These are phyloP conservation scores for Lasioglossum figueresi DNA, from an alignment of 2,888 invertebrate species.

Conservation along the genomic window DNA sequence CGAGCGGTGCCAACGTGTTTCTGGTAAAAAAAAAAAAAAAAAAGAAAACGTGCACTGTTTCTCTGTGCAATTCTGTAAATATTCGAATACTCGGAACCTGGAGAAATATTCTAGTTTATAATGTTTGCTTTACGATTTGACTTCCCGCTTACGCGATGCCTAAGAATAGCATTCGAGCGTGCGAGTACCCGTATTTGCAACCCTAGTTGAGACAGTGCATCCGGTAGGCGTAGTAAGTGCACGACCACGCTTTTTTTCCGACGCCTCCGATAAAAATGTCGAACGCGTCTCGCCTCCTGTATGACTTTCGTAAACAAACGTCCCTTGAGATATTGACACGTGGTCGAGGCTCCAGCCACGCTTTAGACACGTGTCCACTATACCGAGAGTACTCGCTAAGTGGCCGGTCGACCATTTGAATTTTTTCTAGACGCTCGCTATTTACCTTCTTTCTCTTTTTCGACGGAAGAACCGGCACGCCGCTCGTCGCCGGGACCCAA, in stretches of 20 bases:
- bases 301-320: constrained; percentile 66
- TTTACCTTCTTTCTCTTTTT: constrained; percentile 60
- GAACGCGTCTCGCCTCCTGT: constrained; percentile 57
- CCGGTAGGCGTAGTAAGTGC: constrained; percentile 19
- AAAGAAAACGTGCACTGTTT: neutral
- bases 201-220: constrained; percentile 2
- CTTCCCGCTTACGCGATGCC: neutral
- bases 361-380: constrained; percentile 72
- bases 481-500: constrained; percentile 48
- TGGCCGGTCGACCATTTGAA: constrained; percentile 75
- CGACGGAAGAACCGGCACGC: constrained; percentile 59
- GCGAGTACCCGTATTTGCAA: neutral
- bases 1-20: neutral
- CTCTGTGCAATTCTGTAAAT: neutral
- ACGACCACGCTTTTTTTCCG: constrained; percentile 20
- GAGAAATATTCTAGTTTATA: neutral
- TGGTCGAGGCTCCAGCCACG: constrained; percentile 67
- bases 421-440: constrained; percentile 71
- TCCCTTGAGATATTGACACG: constrained; percentile 73
- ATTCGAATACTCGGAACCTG: neutral
- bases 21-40: too few species aligned
- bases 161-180: neutral
- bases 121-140: neutral
- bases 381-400: constrained; percentile 75
- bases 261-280: constrained; percentile 55